Conservation (phyloP, 2,113 vertebrate species). For the Grus americana region DNA sequence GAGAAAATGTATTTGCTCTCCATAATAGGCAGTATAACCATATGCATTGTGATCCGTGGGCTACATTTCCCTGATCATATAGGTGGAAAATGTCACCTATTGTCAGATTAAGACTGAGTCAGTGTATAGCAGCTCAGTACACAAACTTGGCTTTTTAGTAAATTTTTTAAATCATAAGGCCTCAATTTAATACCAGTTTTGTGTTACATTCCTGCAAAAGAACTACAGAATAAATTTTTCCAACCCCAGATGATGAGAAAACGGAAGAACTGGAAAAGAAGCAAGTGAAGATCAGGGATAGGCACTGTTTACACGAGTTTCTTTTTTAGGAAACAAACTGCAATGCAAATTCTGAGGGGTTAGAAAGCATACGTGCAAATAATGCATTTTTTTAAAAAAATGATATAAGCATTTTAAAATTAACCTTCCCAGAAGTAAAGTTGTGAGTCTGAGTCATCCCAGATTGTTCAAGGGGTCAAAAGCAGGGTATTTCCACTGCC, state of each 20-base stretch:
- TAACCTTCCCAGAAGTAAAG: not conserved
- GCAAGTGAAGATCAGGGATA: not conserved
- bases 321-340: not conserved
- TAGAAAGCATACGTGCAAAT: not conserved
- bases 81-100: not conserved
- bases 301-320: not conserved
- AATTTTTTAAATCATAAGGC: not conserved
- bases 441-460: not conserved
- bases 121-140: not conserved
- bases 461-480: not conserved
- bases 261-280: not conserved
- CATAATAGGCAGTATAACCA: not conserved
- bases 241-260: not conserved
- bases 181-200: not conserved
- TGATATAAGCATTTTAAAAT: not conserved
- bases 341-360: not conserved
- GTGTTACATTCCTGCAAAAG: not conserved
- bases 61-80: not conserved
- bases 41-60: not conserved
- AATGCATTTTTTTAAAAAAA: not conserved
- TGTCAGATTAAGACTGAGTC: not conserved
- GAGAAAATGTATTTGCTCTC: not conserved
- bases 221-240: not conserved
- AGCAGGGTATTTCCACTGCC: not conserved
- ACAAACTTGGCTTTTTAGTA: not conserved